These are phyloP conservation scores for Himalopsyche kuldschensis DNA, from an alignment of 2,888 invertebrate genomes.

Conservation along the genomic window DNA sequence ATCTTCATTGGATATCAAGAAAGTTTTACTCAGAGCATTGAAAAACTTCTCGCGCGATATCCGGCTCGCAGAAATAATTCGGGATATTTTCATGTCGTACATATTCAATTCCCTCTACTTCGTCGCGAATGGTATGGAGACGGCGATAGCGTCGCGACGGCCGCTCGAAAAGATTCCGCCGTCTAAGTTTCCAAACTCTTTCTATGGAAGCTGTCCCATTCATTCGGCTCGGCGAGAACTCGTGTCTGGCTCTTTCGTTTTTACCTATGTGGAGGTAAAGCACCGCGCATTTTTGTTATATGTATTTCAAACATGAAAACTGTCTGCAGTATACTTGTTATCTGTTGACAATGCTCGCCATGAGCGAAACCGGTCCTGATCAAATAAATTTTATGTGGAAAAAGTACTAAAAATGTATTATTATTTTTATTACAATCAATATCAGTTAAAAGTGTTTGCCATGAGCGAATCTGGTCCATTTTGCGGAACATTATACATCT, in stretches of 20 bases:
- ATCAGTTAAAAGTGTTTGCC: too few relatives aligned
- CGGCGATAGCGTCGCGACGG: not conserved
- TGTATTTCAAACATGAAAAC: too few relatives aligned
- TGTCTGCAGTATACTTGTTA: too few relatives aligned
- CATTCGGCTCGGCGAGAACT: not conserved
- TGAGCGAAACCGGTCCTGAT: too few relatives aligned
- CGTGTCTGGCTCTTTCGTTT: not conserved
- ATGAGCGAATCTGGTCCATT: too few relatives aligned
- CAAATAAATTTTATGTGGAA: too few relatives aligned
- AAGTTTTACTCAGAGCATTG: not conserved
- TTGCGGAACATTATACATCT: too few relatives aligned
- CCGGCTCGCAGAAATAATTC: slow-evolving; percentile 16
- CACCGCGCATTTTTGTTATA: too few relatives aligned
- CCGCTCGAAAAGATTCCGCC: slow-evolving; percentile 10
- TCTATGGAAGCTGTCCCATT: not conserved
- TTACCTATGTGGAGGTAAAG: not conserved
- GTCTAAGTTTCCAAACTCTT: not conserved
- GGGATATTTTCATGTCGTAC: slow-evolving; percentile 15
- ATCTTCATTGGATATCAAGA: not conserved
- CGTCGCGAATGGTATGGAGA: not conserved
- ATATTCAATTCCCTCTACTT: slow-evolving; percentile 1
- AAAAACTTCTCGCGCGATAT: not conserved
- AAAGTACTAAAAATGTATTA: too few relatives aligned
- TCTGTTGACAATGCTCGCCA: too few relatives aligned
- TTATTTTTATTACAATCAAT: too few relatives aligned